Evolutionary conservation across 2,888 invertebrate genomes (phyloP), one percentile per base, ranked within the genome.

Genomic region (Ischnus inquisitorius): DNA sequence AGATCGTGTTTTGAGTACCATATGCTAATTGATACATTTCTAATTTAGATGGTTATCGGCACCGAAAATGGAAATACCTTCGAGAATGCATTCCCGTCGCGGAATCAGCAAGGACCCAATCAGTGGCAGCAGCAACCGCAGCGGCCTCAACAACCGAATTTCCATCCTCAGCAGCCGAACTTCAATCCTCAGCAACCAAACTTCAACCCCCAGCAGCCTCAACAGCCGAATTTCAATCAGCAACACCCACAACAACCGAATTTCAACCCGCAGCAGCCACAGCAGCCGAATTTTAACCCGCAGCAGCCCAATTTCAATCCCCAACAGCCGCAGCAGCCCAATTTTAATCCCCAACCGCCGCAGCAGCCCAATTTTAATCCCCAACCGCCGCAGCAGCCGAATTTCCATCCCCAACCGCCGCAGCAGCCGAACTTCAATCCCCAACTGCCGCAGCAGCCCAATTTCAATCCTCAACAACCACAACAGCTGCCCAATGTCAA

Each of bases 21-120:
- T 19, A 64, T 19, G 19, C 16, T 51, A 19, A 51, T 51, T 22
- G 34, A 39, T 67, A 14, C 22, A 19, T 60, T 41, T 43, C 54
- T 12, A 41, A 71, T 83, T 12, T 72, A 89, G 89, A 85, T 89
- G 85, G 79, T 89, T 22, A 84, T 89, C 22, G 82, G 85, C 8
- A 74, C 81, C 16, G 87, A 87, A 3, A 74, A 79, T 10, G 71
- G 57, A 54, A 72, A 25, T 28, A 39, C 10, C 68, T 1, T 43
- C 14, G 65, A 75, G 5, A 62, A 43, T 8, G 72, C 6, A 28
- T n/a, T 12, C 62, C 54, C 54, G 19, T 65, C 28, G 10, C 75
- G 64, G n/a, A 62, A 76, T 46, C 22, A 1, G n/a, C 57, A 25
- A 10, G 12, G 22, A n/a, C n/a, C 6, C 10, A 28, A 57, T 3